A percentile compares a stretch with the other conserved stretches of the same genome.
Evolutionary conservation across 2,888 invertebrate species (phyloP).

Genomic region (Dryadula phaetusa): DNA sequence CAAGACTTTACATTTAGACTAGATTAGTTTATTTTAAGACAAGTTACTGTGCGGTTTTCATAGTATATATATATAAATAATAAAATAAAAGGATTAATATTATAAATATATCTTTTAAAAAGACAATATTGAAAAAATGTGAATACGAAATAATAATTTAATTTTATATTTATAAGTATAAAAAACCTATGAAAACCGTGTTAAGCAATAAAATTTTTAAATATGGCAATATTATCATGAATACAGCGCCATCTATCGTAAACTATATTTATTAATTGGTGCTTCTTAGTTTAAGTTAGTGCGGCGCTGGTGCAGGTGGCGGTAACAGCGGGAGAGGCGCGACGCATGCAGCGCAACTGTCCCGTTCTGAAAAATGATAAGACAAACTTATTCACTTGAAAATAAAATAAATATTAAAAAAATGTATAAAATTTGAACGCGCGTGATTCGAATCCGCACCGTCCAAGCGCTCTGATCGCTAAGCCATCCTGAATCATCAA

Average conservation of each 20-base stretch:
- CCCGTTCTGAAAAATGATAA: conserved; percentile 63
- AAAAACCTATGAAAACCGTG: neutral
- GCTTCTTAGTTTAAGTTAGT: conserved; percentile 54
- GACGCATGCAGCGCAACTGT: conserved; percentile 74
- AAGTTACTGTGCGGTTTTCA: conserved; percentile 2
- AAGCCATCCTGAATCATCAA: no score
- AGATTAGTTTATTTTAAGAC: conserved; percentile 27
- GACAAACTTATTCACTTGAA: neutral
- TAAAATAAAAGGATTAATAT: no score
- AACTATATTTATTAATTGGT: conserved; percentile 36
- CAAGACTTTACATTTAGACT: conserved; percentile 35
- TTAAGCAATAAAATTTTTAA: conserved; percentile 21
- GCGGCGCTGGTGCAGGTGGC: conserved; percentile 71
- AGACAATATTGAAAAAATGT: no score
- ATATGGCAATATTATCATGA: conserved; percentile 28
- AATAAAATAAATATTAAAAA: no score
- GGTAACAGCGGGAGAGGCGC: conserved; percentile 73
- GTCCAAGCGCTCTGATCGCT: no score
- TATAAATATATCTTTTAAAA: no score
- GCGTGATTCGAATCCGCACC: no score
- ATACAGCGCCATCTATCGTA: conserved; percentile 45
- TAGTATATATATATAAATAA: no score
- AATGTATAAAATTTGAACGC: no score
- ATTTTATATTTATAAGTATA: no score
- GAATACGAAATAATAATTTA: no score